A percentile compares a stretch with the other conserved stretches of the same genome.
Evolutionary conservation across 2,113 vertebrate genomes (phyloP).

Genomic region (Leuciscus idus): DNA sequence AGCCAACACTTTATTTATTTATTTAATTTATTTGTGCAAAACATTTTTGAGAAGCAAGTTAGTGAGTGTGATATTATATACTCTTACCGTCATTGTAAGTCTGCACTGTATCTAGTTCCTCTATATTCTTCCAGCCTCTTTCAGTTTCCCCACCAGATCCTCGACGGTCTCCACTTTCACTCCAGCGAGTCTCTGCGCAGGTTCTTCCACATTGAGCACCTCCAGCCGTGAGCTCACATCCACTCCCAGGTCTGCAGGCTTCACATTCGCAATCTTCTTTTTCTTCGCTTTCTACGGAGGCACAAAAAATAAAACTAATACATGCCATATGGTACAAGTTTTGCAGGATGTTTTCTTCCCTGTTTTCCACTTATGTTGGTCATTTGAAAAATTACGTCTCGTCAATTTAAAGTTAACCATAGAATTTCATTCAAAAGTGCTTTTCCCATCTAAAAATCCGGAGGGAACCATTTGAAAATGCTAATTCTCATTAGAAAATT

Average conservation of each 20-base stretch:
- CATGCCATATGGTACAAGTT: not conserved
- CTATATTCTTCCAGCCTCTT: constrained; percentile 81
- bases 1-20: not conserved
- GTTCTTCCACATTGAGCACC: constrained; percentile 85
- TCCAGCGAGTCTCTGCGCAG: constrained; percentile 82
- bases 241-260: constrained; percentile 84
- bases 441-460: too few relatives aligned
- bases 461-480: too few relatives aligned
- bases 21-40: not conserved
- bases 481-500: too few relatives aligned
- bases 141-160: constrained; percentile 84
- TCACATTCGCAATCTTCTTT: constrained; percentile 86
- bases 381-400: too few relatives aligned
- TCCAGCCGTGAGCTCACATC: constrained; percentile 81
- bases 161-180: constrained; percentile 86
- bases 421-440: too few relatives aligned
- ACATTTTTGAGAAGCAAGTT: not conserved
- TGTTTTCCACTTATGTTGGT: not conserved
- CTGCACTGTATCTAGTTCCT: constrained; percentile 47
- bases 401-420: too few relatives aligned
- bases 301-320: not conserved
- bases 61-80: not conserved
- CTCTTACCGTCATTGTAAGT: constrained; percentile 44
- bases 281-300: constrained; percentile 90
- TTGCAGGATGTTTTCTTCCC: not conserved